Evolutionary conservation across 1,140 invertebrate species (phyloP), one percentile per base, ranked within the genome.

Genomic region (Drosophila azteca): DNA sequence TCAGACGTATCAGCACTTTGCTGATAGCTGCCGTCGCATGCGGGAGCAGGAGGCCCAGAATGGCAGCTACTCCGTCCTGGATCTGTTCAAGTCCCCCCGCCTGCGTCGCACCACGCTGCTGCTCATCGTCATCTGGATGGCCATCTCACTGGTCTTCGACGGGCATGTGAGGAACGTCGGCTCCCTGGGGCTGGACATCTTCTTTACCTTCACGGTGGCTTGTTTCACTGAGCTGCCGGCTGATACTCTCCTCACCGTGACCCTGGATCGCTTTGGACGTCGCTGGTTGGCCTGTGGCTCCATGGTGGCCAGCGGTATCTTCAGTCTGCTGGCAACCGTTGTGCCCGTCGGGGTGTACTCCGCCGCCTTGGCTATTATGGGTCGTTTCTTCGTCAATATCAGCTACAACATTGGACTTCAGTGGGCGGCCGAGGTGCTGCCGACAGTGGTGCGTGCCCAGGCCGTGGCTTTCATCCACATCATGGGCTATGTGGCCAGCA

Each of bases 371-470:
- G 96, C 96, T 6, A 96, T 97, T 67, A 92, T 96, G 53, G 96
- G 96, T 2, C 92, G 97, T 17, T 96, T 97, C 77, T 95, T 95
- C 61, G 95, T 97, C 3, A 97, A 97, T 78, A 97, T 97, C 22
- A 96, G 96, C 0, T 97, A 97, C 90, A 97, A 97, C 90, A 97
- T 97, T 66, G 96, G 96, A 0, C 93, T 97, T 1, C 97, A 97
- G 79, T 97, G 97, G 91, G 96, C 96, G 0, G 96, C 97, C 0
- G 96, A 97, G 90, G 91, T 97, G 1, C 87, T 98, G 6, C 97
- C 97, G 1, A 97, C 97, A 0, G 96, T 97, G 0, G 95, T 97
- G 0, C 90, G 96, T 55, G 96, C 96, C 0, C 96, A 97, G 91
- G 96, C 96, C 0, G 94, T 97, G 1, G 95, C 96, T n/a, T 92